Conservation (phyloP, 2,113 vertebrate genomes). For the Scopus umbretta region DNA sequence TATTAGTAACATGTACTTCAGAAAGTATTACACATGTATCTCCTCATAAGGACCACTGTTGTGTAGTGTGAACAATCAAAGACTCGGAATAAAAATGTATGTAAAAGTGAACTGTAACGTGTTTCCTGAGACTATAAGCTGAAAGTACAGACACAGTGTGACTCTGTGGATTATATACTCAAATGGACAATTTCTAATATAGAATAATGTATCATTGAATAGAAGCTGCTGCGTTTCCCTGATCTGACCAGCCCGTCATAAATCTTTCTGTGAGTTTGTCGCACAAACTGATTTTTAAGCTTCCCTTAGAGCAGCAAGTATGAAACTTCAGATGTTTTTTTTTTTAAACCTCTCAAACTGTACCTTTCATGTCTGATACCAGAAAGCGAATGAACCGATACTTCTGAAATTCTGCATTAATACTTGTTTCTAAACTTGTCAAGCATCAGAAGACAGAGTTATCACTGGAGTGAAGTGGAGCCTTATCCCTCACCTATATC, state of each 20-base stretch:
- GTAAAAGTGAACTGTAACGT: not conserved
- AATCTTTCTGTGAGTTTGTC: not conserved
- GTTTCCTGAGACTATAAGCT: not conserved
- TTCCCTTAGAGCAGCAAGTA: not conserved
- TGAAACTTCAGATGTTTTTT: not conserved
- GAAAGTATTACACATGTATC: not conserved
- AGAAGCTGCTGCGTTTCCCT: not conserved
- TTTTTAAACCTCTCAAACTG: not conserved
- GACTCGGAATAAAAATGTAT: not conserved
- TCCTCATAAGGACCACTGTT: not conserved
- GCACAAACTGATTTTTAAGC: not conserved
- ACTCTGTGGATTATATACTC: not conserved
- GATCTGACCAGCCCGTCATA: not conserved
- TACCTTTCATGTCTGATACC: not conserved
- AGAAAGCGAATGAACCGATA: not conserved
- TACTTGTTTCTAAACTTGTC: not conserved
- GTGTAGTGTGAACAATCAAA: not conserved
- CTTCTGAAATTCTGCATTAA: not conserved
- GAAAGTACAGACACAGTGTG: not conserved
- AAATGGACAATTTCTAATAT: not conserved
- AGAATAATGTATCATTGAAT: not conserved
- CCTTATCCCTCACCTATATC: not conserved
- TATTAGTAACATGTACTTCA: not conserved
- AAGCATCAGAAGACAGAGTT: not conserved
- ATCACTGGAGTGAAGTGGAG: not conserved